These are phyloP conservation scores for Pollimyrus isidori DNA, from an alignment of 2,113 vertebrate species.

Conservation along the genomic window DNA sequence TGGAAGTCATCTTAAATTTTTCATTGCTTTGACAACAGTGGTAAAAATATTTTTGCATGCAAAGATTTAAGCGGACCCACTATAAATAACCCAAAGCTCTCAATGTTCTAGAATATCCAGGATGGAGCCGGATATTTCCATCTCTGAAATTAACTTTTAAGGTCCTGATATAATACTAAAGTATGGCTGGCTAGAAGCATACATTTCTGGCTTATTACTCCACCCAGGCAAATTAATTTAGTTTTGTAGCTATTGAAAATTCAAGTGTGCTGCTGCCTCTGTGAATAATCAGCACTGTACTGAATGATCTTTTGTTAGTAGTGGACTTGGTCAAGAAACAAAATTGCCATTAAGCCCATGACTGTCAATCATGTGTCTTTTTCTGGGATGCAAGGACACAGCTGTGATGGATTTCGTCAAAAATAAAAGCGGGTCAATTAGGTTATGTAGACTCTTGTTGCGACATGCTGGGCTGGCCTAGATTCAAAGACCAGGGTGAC, in stretches of 20 bases:
- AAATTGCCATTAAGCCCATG: neutral
- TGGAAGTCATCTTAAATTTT: slow-evolving; percentile 45
- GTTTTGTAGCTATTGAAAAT: neutral
- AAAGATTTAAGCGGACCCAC: slow-evolving; percentile 34
- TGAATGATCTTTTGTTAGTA: neutral
- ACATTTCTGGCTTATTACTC: neutral
- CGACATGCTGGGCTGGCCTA: neutral
- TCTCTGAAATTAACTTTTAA: neutral
- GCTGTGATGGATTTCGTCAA: neutral
- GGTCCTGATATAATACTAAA: neutral
- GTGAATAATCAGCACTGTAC: neutral
- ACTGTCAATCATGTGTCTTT: neutral
- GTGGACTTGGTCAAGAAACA: neutral
- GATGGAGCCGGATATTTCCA: slow-evolving; percentile 3
- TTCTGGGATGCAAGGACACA: neutral
- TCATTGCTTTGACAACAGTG: slow-evolving; percentile 32
- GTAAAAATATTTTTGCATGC: slow-evolving; percentile 33
- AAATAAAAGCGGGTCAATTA: neutral
- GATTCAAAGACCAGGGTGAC: neutral
- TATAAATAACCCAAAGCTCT: slow-evolving; percentile 40
- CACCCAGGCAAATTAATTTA: neutral
- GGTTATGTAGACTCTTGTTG: neutral
- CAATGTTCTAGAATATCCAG: slow-evolving; percentile 37
- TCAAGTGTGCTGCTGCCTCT: neutral
- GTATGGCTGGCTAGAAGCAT: neutral